phyloP scores from a whole-genome alignment of 2,888 invertebrate genomes.

The Acheta domesticus region DNA sequence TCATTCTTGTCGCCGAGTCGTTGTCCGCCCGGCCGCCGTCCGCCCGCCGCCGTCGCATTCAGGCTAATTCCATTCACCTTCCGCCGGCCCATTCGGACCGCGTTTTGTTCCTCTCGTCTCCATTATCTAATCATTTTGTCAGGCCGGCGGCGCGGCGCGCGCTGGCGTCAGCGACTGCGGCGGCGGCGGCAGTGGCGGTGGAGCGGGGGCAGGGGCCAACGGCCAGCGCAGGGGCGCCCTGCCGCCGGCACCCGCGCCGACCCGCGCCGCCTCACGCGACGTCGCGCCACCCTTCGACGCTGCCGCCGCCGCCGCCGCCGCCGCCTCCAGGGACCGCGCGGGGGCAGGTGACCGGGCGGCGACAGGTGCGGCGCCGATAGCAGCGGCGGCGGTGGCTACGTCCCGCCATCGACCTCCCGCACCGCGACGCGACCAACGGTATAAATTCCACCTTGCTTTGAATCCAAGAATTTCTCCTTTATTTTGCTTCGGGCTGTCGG shows the following conservation, averaged over 20 bases:
- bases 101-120: conserved; percentile 18
- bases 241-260: neutral
- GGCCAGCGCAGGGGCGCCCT: neutral
- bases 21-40: neutral
- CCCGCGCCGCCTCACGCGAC: neutral
- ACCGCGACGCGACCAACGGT: no score
- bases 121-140: conserved; percentile 18
- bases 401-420: no score
- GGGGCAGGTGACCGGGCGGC: neutral
- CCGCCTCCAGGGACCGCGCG: neutral
- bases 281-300: neutral
- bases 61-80: conserved; percentile 1
- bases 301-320: neutral
- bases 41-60: neutral
- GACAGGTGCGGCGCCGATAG: no score
- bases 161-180: no score
- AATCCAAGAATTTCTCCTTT: no score
- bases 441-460: no score
- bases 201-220: neutral
- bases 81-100: neutral
- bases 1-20: neutral
- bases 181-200: no score
- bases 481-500: no score
- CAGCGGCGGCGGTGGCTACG: no score
- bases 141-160: neutral